Conservation (phyloP, 2,797 vertebrate species). For the Kryptopterus vitreolus region DNA sequence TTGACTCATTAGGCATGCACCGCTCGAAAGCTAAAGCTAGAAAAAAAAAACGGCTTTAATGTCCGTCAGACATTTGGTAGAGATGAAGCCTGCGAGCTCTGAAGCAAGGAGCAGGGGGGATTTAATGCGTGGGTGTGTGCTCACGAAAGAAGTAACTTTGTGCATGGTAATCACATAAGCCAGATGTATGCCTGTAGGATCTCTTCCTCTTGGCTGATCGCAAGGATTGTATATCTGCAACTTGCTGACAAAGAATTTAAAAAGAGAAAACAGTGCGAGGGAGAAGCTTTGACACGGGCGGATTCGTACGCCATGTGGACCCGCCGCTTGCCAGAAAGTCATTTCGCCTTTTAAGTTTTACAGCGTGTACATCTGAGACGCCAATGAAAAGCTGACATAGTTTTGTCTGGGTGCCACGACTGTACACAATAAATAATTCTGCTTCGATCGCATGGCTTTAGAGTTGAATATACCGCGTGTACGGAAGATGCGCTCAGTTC, state of each 20-base stretch:
- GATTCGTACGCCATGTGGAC: conserved; percentile 12
- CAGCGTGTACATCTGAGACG: background rate
- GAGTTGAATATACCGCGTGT: background rate
- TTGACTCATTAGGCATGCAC: conserved; percentile 10
- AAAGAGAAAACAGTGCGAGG: background rate
- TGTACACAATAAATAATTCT: background rate
- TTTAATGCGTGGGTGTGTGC: conserved; percentile 13
- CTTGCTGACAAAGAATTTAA: conserved; percentile 11
- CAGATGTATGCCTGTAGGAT: conserved; percentile 47
- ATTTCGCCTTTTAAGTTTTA: background rate
- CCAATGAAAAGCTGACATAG: background rate
- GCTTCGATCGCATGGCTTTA: background rate
- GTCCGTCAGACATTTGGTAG: conserved; percentile 9
- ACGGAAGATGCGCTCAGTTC: background rate
- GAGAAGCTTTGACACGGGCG: background rate
- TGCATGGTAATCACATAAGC: conserved; percentile 51
- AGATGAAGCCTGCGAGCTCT: conserved; percentile 14
- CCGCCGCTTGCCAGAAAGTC: conserved; percentile 6
- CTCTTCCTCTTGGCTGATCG: conserved; percentile 45
- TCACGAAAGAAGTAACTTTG: conserved; percentile 20
- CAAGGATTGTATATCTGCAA: conserved; percentile 46
- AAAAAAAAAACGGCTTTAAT: conserved; percentile 48
- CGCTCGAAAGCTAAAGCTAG: conserved; percentile 51
- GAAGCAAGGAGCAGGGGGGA: background rate
- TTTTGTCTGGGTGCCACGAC: background rate